Evolutionary conservation across 2,113 vertebrate species (phyloP), one percentile per base, ranked within the genome.

Genomic region (Polyodon spathula): DNA sequence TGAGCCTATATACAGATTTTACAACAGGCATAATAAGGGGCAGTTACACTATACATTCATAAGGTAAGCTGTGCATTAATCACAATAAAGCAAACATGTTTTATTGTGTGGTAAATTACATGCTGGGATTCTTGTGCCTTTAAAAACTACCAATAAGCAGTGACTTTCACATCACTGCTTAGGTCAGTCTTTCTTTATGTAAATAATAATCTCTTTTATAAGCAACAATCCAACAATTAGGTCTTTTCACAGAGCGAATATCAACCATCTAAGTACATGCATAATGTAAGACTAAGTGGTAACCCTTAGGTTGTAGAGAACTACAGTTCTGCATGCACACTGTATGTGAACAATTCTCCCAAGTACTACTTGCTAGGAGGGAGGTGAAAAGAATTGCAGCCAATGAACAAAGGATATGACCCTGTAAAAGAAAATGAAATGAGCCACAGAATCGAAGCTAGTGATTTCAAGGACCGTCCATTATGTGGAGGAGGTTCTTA

Each of bases 381-480:
- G 27, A 58, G 57, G 70, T 72, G 61, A 74, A 73, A 75, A 58
- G 68, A 67, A 64, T 73, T 57, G 66, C 54, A 37, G 39, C 64
- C 58, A 54, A 59, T 64, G 59, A 74, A 75, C 72, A 69, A 66
- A 61, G 61, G 61, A 68, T 60, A 60, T 41, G 53, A 63, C 56
- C 62, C 54, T 69, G 50, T 71, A 59, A 76, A 69, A 63, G 66
- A 65, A 71, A 43, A 70, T 52, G 71, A 77, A 73, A 68, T 42
- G 69, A 64, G 58, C 74, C 60, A 72, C 63, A 69, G 57, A 77
- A 71, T 81, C 64, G 79, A 76, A 78, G 71, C 66, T 66, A 75
- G 67, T 71, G 58, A 65, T 66, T 78, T 82, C 67, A 78, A 81
- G 78, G 69, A 61, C 60, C 69, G 55, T 73, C 63, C 72, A 74